Conservation (phyloP, 2,113 vertebrate species). For the Microtus montanus region DNA sequence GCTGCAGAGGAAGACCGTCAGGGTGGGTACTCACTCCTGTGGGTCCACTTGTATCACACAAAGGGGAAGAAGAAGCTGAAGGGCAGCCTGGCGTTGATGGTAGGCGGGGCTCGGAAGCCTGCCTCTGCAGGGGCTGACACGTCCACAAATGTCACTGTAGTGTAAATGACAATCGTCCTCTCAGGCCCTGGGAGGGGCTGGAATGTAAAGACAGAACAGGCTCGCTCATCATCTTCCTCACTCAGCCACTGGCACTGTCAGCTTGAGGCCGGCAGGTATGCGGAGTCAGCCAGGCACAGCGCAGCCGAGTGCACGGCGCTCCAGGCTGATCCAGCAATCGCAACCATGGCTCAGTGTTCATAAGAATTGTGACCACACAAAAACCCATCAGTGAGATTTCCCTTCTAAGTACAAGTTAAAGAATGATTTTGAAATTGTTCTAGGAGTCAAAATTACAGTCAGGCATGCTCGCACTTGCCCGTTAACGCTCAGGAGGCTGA, state of each 20-base stretch:
- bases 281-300: fast-evolving
- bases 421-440: not conserved
- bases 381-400: not conserved
- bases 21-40: not conserved
- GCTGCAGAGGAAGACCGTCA: not conserved
- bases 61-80: constrained; percentile 97
- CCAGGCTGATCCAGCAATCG: not conserved
- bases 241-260: too few species aligned
- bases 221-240: not conserved
- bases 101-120: constrained; percentile 90
- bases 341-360: not conserved
- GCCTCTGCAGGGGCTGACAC: constrained; percentile 89
- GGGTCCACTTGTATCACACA: constrained; percentile 83
- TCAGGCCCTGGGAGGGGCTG: constrained; percentile 79
- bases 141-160: constrained; percentile 89
- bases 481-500: not conserved
- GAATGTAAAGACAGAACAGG: constrained; percentile 55
- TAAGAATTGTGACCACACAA: not conserved
- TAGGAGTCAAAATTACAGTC: not conserved
- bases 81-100: constrained; percentile 91
- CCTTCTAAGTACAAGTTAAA: not conserved
- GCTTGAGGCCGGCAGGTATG: not conserved
- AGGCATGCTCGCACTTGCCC: not conserved
- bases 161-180: constrained; percentile 83
- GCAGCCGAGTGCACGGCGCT: not conserved